Conservation (phyloP, 2,113 vertebrate species). For the Ifrita kowaldi region DNA sequence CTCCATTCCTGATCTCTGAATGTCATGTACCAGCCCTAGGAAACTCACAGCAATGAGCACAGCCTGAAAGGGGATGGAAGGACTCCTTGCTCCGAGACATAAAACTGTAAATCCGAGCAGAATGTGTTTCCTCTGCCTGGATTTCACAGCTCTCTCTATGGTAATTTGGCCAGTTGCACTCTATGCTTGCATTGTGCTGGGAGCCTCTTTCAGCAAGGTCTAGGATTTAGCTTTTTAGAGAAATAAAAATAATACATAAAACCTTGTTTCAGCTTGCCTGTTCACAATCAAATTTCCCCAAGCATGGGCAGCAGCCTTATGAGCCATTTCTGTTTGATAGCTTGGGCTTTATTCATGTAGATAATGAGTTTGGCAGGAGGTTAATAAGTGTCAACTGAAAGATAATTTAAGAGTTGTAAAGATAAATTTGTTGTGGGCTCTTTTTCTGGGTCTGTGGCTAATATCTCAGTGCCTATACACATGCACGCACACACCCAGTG, state of each 20-base stretch:
- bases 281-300: neutral
- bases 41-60: neutral
- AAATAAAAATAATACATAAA: neutral
- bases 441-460: neutral
- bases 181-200: neutral
- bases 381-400: slow-evolving; percentile 67
- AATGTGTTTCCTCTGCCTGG: neutral
- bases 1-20: neutral
- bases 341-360: slow-evolving; percentile 15
- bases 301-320: slow-evolving; percentile 6
- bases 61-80: neutral
- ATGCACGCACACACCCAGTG: neutral
- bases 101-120: neutral
- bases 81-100: neutral
- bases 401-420: slow-evolving; percentile 64
- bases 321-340: slow-evolving; percentile 13
- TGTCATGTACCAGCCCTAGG: neutral
- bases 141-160: neutral
- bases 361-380: slow-evolving; percentile 70
- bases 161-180: neutral
- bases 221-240: neutral
- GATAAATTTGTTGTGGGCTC: slow-evolving; percentile 53
- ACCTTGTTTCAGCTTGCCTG: slow-evolving; percentile 22
- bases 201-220: neutral
- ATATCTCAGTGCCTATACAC: neutral